Base-by-base conservation (phyloP, 2,888 invertebrate species). In the Smittia aterrima region DNA sequence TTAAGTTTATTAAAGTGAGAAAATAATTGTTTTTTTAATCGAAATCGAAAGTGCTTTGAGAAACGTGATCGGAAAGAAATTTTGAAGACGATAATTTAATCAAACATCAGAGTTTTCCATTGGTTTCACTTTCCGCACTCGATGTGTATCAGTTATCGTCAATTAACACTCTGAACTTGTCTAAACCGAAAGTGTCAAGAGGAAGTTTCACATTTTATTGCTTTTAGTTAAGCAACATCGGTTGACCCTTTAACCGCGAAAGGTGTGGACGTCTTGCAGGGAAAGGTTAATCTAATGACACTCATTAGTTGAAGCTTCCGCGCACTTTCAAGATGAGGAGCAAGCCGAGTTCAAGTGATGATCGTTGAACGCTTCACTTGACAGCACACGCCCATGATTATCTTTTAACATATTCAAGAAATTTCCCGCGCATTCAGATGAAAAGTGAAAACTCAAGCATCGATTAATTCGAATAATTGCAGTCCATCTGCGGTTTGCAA, bases 51-150 rank as follows among this genome's bases (percentile, higher is more conserved):
- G 58, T 58, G 58, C 18, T 18, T 38, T 47, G 18, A 47, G 11
- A 47, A 47, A 47, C 47, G 47, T 47, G 47, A 47, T 47, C 47
- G 2, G 11, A 11, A 47, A 47, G 32, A 32, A 32, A 32, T 32
- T n/a, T 47, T 18, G 18, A 58, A 58, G 58, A 18, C 18, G 58
- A n/a, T n/a, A n/a, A n/a, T n/a, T 58, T 58, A 58, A 58, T 58
- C 58, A 11, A 58, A 18, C 22, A 7, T 58, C 1, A 9, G 22
- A 20, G 18, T 58, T 18, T 47, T 47, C 16, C 47, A 47, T n/a
- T n/a, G 47, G 2, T 47, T 47, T 47, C 47, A 47, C 47, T 47
- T 47, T 47, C 47, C n/a, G 11, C 16, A 47, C 18, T 18, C 16
- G 18, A 58, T 58, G 22, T 58, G 58, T 22, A 18, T 18, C 7